These are phyloP conservation scores for Thecophora atra DNA, from an alignment of 2,888 invertebrate genomes.

Conservation along the genomic window DNA sequence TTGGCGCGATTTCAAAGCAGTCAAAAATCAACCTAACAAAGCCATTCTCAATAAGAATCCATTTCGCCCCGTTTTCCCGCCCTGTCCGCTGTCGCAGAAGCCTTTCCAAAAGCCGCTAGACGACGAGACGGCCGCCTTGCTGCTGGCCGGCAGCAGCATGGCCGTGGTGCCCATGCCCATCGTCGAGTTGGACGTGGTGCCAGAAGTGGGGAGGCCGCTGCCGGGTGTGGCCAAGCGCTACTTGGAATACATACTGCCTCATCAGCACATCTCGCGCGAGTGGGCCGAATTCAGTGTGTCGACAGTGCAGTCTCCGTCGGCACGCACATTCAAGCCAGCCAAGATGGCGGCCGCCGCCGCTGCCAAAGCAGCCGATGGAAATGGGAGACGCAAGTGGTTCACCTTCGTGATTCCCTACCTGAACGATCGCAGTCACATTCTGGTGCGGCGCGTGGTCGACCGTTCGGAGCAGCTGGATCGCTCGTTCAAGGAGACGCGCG, in stretches of 20 bases:
- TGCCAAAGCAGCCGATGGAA: slow-evolving; percentile 47
- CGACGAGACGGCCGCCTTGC: slow-evolving; percentile 55
- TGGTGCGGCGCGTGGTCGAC: slow-evolving; percentile 67
- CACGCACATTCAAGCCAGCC: slow-evolving; percentile 44
- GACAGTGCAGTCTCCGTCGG: slow-evolving; percentile 51
- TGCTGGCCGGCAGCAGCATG: slow-evolving; percentile 58
- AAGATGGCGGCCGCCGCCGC: slow-evolving; percentile 46
- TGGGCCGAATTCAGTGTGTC: slow-evolving; percentile 66
- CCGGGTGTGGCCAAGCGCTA: slow-evolving; percentile 63
- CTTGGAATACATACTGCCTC: slow-evolving; percentile 61
- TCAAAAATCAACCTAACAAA: slow-evolving; percentile 48
- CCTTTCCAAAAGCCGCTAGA: slow-evolving; percentile 56
- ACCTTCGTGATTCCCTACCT: slow-evolving; percentile 71
- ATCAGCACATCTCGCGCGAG: slow-evolving; percentile 61
- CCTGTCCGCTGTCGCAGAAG: slow-evolving; percentile 63
- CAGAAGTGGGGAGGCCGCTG: slow-evolving; percentile 58
- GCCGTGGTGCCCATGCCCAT: slow-evolving; percentile 63
- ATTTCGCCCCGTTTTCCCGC: slow-evolving; percentile 53
- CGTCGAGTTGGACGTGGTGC: slow-evolving; percentile 62
- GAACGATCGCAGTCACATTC: slow-evolving; percentile 69
- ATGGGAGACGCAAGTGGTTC: slow-evolving; percentile 57
- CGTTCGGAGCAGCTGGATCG: slow-evolving; percentile 59
- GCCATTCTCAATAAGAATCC: slow-evolving; percentile 52
- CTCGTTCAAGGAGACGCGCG: slow-evolving; percentile 48
- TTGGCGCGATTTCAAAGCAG: slow-evolving; percentile 50